Base-by-base conservation (phyloP, 2,888 invertebrate genomes). In the Ctena decussata region DNA sequence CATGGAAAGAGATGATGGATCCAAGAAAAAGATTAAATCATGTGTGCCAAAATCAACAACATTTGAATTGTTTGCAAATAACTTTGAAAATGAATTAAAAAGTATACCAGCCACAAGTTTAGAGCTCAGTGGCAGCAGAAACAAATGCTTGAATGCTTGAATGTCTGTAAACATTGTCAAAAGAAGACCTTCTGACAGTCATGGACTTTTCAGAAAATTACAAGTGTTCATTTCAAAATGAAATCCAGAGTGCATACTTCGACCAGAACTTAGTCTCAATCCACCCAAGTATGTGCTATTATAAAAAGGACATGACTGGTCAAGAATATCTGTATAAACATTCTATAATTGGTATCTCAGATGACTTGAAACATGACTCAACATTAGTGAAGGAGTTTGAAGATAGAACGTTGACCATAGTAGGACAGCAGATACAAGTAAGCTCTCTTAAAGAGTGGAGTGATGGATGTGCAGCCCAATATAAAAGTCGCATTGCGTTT, bases 401-500 rank as follows among this genome's bases (percentile, higher is more conserved):
- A 77, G 53, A 73, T 24, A 60, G 37, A 41, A 39, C 65, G 18
- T 21, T 76, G 30, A 27, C n/a, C 15, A 60, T 60, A 5, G 12
- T 65, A 57, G 2, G 72, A 44, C 5, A 53, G 8, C n/a, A n/a
- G n/a, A n/a, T n/a, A n/a, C n/a, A n/a, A n/a, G n/a, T 44, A 44
- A 30, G 60, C 2, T 18, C 27, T 72, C 44, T 80, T 30, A 32
- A 76, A 18, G 44, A 82, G 30, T 78, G 78, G 70, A 78, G 77
- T 37, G 82, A 85, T 78, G 82, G 85, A 2, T 85, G 82, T 32
- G 79, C 85, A 39, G 74, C 82, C 6, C 82, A 85, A 49, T 85
- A 82, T 41, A 85, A 79, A 37, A 65, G 82, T 1, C 79, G 76
- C 49, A 41, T 30, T 12, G 70, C 37, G 18, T 85, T 85, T 39